Conservation (phyloP, 2,888 invertebrate species). For the Lithosia quadra region DNA sequence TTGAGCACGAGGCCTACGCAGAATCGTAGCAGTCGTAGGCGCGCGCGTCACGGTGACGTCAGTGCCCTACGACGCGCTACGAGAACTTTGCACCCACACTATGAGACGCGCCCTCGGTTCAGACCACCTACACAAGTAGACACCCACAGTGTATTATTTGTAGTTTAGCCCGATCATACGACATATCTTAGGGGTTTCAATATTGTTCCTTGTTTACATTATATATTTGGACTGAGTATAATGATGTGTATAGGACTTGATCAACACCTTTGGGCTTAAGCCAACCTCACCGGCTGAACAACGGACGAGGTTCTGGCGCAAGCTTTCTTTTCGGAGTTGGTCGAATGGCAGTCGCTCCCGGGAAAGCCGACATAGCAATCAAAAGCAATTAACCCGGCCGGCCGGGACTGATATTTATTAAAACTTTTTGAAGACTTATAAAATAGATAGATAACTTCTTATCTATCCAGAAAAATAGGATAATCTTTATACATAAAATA, state of each 20-base stretch:
- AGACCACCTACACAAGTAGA: constrained; percentile 34
- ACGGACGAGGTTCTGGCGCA: too few relatives aligned
- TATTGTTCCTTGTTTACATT: not conserved
- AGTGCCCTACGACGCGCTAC: constrained; percentile 66
- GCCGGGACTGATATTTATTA: too few relatives aligned
- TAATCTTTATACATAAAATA: too few relatives aligned
- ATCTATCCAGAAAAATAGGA: too few relatives aligned
- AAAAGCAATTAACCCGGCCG: not conserved
- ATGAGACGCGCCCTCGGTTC: constrained; percentile 34
- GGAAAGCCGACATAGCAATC: too few relatives aligned
- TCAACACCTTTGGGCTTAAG: too few relatives aligned
- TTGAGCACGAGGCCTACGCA: constrained; percentile 51
- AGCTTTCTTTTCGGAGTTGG: too few relatives aligned
- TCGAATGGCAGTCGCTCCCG: too few relatives aligned
- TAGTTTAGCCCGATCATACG: not conserved
- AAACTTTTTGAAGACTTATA: too few relatives aligned
- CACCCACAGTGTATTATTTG: constrained; percentile 15
- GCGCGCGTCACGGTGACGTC: constrained; percentile 62
- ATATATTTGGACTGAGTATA: not conserved
- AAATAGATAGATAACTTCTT: not conserved
- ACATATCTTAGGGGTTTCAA: not conserved
- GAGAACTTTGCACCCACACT: constrained; percentile 54
- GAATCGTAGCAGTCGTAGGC: constrained; percentile 63
- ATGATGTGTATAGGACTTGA: too few relatives aligned
- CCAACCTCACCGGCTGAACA: too few relatives aligned